A percentile compares a stretch with the other conserved stretches of the same genome.
Evolutionary conservation across 1,140 invertebrate genomes (phyloP).

Genomic region (Ooceraea biroi): DNA sequence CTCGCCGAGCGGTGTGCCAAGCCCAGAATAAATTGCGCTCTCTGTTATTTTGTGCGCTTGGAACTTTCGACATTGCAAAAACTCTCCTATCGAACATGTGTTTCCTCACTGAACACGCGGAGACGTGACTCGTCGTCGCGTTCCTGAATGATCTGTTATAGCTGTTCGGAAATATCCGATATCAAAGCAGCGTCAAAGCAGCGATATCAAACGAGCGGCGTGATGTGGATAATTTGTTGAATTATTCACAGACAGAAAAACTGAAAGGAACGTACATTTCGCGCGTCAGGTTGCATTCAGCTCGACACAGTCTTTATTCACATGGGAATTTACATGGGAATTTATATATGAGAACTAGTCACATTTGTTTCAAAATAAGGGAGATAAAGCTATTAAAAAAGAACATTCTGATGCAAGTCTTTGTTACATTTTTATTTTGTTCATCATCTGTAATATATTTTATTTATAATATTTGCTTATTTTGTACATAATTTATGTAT

Average conservation of each 20-base stretch:
- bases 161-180: neutral
- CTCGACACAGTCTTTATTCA: neutral
- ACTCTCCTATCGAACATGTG: neutral
- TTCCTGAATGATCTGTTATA: neutral
- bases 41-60: constrained; percentile 24
- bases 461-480: neutral
- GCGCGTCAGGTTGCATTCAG: neutral
- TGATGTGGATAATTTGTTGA: constrained; percentile 2
- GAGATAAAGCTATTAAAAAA: neutral
- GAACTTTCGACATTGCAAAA: constrained; percentile 40
- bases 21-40: neutral
- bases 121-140: constrained; percentile 5
- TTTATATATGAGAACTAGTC: neutral
- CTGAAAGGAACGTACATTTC: neutral
- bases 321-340: neutral
- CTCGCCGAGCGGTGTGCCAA: constrained; percentile 29
- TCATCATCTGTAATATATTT: neutral
- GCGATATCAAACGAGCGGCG: neutral
- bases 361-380: neutral
- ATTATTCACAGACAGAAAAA: neutral
- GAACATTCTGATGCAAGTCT: neutral
- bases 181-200: neutral
- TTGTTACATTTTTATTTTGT: neutral
- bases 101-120: constrained; percentile 38
- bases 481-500: neutral